Base-by-base conservation (phyloP, 2,113 vertebrate genomes). In the Paraplagusia blochii region DNA sequence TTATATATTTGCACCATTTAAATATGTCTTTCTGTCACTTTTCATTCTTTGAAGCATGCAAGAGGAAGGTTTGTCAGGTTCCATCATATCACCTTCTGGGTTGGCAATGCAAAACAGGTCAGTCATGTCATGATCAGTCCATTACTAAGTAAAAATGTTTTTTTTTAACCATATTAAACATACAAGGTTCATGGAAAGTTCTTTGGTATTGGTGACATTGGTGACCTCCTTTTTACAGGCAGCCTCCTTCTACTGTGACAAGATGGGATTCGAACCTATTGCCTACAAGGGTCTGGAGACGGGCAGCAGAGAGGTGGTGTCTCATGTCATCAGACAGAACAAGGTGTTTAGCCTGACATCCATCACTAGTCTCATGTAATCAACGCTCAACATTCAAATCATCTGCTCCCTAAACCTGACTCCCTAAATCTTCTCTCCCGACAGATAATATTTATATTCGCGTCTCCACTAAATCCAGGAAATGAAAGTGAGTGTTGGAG, bases 21-120 rank as follows among this genome's bases (percentile, higher is more conserved):
- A n/a, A n/a, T 38, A 1, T 38, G 29, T 49, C 9, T 1, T 43
- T 18, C 44, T 47, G 8, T 48, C 45, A 5, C 18, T 5, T 14
- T 44, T 80, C 55, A 53, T 14, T 12, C 57, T 48, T 82, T 66
- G 22, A 39, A 93, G 92, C 90, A 46, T 11, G 66, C 72, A 44
- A 84, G 58, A 56, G 92, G 92, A 66, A 86, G 61, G 69, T 92
- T 91, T 77, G 7, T 93, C 38, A 84, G 17, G 58, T 93, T 93
- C 76, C 91, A 93, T 71, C 92, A 93, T 73, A 0, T 92, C 38
- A 92, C 87, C 17, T 93, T 92, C 74, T 93, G 92, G 92, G 92
- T 93, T n/a, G 90, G 92, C 76, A 93, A 93, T 62, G 92, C 92
- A 53, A 93, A 92, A 77, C 92, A 93, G 90, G 92, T 92, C 67